Percentiles rank a stretch among this genome's conserved stretches.
Conservation (phyloP, 1,140 invertebrate genomes). For the Drosophila bocki region DNA sequence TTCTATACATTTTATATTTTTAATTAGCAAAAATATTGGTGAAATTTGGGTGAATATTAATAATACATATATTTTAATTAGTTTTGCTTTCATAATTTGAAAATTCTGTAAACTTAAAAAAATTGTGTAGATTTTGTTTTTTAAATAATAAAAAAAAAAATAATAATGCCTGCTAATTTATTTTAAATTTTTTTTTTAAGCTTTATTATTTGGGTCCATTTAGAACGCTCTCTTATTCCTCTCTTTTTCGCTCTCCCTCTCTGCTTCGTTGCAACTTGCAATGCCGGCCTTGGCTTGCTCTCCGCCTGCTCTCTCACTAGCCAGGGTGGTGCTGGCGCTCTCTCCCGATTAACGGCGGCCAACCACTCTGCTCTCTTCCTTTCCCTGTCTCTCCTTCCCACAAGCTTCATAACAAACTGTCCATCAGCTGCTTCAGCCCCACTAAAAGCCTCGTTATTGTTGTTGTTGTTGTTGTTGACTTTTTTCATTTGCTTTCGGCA, state of each 20-base stretch:
- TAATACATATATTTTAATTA: too few relatives aligned
- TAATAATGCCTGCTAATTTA: too few relatives aligned
- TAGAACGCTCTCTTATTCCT: conserved; percentile 2
- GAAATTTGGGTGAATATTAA: too few relatives aligned
- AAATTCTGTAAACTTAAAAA: too few relatives aligned
- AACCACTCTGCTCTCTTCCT: background rate
- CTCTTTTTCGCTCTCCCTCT: conserved; percentile 10
- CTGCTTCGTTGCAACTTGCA: background rate
- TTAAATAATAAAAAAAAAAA: too few relatives aligned
- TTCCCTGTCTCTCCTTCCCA: conserved; percentile 2
- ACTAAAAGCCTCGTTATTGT: background rate
- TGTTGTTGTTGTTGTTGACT: conserved; percentile 31
- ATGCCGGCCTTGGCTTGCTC: conserved; percentile 38
- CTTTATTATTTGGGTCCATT: background rate
- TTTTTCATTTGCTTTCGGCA: conserved; percentile 53
- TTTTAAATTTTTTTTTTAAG: too few relatives aligned
- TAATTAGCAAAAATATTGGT: too few relatives aligned
- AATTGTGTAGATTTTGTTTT: too few relatives aligned
- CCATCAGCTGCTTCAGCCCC: conserved; percentile 42
- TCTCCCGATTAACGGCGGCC: conserved; percentile 1
- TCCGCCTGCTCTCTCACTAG: conserved; percentile 21
- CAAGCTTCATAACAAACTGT: conserved; percentile 50
- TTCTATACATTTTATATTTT: too few relatives aligned
- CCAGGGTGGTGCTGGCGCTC: conserved; percentile 14
- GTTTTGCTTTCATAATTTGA: too few relatives aligned